Conservation (phyloP, 2,888 invertebrate species). For the Agrotis segetum region DNA sequence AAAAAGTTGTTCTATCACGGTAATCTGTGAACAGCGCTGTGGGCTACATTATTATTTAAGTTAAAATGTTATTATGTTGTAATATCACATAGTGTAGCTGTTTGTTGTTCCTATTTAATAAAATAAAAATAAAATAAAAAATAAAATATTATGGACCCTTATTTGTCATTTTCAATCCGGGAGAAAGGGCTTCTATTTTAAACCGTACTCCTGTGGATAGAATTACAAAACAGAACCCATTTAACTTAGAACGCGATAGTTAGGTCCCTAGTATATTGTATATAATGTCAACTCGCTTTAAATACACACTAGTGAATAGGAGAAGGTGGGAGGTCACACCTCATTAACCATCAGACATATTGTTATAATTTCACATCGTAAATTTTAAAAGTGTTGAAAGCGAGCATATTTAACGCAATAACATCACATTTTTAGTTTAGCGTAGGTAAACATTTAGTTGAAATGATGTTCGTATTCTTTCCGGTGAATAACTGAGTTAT, state of each 20-base stretch:
- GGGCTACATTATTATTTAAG: too few species aligned
- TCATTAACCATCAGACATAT: conserved; percentile 56
- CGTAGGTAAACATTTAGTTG: conserved; percentile 78
- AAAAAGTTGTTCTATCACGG: too few species aligned
- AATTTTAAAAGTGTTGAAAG: conserved; percentile 69
- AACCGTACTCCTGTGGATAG: conserved; percentile 10
- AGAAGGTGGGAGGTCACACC: conserved; percentile 30
- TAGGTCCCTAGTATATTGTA: not conserved
- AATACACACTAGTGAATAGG: conserved; percentile 31
- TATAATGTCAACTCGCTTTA: conserved; percentile 24
- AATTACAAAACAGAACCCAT: conserved; percentile 30
- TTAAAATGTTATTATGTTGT: too few species aligned
- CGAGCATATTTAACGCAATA: conserved; percentile 72
- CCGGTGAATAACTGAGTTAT: conserved; percentile 74
- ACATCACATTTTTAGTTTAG: conserved; percentile 73
- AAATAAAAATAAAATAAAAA: too few species aligned
- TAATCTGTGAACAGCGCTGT: too few species aligned
- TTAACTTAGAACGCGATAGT: conserved; percentile 12
- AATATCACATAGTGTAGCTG: too few species aligned
- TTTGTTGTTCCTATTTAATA: too few species aligned
- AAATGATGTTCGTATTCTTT: conserved; percentile 76
- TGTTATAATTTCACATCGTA: conserved; percentile 69
- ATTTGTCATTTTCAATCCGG: conserved; percentile 23
- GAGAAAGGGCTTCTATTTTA: conserved; percentile 11
- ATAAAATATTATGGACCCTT: conserved; percentile 7